Conservation (phyloP, 2,797 vertebrate species). For the Chiroxiphia lanceolata region DNA sequence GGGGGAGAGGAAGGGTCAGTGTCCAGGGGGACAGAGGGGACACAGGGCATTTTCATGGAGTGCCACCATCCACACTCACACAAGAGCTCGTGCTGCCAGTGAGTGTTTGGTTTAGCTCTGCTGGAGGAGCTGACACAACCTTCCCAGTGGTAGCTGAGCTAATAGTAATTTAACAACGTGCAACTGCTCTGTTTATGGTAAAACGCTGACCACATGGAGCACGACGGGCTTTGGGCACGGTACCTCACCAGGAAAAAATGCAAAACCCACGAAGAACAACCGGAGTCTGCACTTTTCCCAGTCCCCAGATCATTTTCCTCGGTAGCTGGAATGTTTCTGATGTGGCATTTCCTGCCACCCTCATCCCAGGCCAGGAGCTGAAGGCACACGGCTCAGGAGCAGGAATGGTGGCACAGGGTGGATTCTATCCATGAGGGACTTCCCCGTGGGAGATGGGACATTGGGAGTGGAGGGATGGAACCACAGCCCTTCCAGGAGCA, state of each 20-base stretch:
- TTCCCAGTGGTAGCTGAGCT: not conserved
- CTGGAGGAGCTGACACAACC: conserved; percentile 6
- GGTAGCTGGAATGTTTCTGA: not conserved
- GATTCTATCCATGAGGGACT: not conserved
- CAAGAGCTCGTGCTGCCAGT: not conserved
- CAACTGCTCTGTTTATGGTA: conserved; percentile 61
- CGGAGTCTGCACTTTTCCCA: conserved; percentile 19
- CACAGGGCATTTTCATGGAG: not conserved
- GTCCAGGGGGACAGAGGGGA: not conserved
- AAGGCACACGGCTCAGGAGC: not conserved
- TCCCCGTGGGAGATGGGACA: not conserved
- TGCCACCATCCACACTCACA: not conserved
- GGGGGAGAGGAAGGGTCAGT: not conserved
- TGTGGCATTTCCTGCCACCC: not conserved
- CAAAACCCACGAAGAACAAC: conserved; percentile 58
- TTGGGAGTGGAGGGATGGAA: not conserved
- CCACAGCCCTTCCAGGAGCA: not conserved
- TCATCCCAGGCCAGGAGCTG: not conserved
- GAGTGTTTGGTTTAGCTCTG: not conserved
- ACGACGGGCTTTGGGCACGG: conserved; percentile 26
- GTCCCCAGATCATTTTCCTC: not conserved
- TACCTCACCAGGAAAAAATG: conserved; percentile 80
- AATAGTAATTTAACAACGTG: conserved; percentile 3
- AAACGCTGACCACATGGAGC: conserved; percentile 41
- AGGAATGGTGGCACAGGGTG: not conserved